Evolutionary conservation across 2,888 invertebrate species (phyloP), one percentile per base, ranked within the genome.

Genomic region (Frankliniella fusca): DNA sequence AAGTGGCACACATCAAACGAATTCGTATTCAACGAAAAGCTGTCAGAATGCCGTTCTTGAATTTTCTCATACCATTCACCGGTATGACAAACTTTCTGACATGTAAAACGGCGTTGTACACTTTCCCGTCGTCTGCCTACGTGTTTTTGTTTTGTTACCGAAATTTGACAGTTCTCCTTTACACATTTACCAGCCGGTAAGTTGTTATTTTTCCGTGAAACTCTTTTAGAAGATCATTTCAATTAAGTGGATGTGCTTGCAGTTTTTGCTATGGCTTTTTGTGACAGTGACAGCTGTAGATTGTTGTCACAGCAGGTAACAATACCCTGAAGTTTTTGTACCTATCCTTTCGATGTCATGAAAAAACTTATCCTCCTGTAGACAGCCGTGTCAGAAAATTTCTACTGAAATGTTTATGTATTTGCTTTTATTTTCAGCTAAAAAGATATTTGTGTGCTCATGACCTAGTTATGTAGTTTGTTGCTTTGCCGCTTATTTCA

Each of bases 261-360:
- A n/a, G n/a, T 76, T 76, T 76, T 23, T 27, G 70, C 15, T 5
- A 27, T 27, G 23, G 27, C 23, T 27, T 12, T 9, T 9, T n/a
- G 7, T 27, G 70, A 10, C 11, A 27, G 12, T 23, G 27, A 76
- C 8, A 27, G n/a, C 3, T 3, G 27, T 23, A 27, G 9, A 76
- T 76, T 76, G 70, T 76, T 76, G 70, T 76, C 70, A 76, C 27
- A 76, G 27, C 54, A 27, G 27, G 27, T 76, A 76, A 76, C 70
- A 76, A 76, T 76, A 12, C 70, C 27, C 27, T 27, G 27, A 61
- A 61, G 10, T 23, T 76, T 70, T 76, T 27, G 0, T 23, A 76
- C 12, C 70, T 27, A 76, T 27, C 9, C 70, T 61, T 18, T 76
- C 27, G 70, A 10, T 76, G 11, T 10, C 27, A 7, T 61, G 0